Evolutionary conservation across 2,113 vertebrate species (phyloP), one percentile per base, ranked within the genome.

Genomic region (Tricholaema leucomelas): DNA sequence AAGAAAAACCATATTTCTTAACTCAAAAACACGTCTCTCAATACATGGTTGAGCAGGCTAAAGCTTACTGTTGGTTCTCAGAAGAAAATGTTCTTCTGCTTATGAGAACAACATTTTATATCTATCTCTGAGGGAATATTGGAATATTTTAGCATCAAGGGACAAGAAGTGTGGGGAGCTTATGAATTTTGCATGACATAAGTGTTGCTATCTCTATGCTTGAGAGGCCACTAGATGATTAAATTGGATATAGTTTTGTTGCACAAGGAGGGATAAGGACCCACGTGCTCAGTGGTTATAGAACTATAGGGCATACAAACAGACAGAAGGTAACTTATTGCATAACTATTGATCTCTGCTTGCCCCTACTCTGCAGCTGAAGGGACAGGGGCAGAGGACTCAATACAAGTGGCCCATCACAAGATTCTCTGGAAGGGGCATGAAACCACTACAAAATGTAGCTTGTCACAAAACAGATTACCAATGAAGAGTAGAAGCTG

Each of bases 1-100:
- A 93, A 87, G 91, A 88, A 96, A 60, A 95, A 91, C 64, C 23
- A 13, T 94, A 82, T 93, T 96, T 96, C 92, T 88, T 74, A 95
- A 91, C 91, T 90, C 20, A 60, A 95, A 97, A 95, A 83, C 82
- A 78, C 88, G 76, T 85, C 66, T 94, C 85, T 96, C 88, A 95
- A 96, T 92, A 91, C 80, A 95, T 2, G 55, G 71, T 74, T n/a
- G 23, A 93, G 81, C 59, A 80, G 54, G 63, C 56, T 91, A 90
- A 85, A 92, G 40, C 80, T 79, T 70, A 87, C 67, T 91, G 55
- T 42, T 92, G 89, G 81, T 75, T 92, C 74, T 83, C 85, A 36
- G 23, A 89, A 95, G 71, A 77, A 97, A 89, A 96, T 56, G 60
- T 73, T 83, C 65, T 81, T 89, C 89, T 87, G 70, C 82, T 92